A percentile compares a stretch with the other conserved stretches of the same genome.
phyloP scores from a whole-genome alignment of 2,888 invertebrate genomes.

The Pegoplata infirma region DNA sequence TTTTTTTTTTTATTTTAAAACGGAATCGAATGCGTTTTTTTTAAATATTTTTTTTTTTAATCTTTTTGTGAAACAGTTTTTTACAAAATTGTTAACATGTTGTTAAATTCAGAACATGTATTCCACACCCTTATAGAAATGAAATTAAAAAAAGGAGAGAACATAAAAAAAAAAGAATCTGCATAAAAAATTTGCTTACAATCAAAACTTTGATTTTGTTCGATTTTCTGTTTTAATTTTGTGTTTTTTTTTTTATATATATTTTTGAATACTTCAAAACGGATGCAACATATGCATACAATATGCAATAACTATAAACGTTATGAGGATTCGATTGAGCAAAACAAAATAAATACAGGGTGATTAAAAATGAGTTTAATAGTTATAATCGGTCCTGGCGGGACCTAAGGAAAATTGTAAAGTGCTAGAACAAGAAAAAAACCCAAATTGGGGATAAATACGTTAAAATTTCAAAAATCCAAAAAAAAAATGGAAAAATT shows the following conservation, averaged over 20 bases:
- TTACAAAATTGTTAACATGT: conserved; percentile 60
- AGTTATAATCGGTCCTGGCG: too few relatives aligned
- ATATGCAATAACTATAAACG: conserved; percentile 36
- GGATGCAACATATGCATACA: conserved; percentile 39
- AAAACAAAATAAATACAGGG: too few relatives aligned
- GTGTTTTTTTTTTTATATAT: background rate
- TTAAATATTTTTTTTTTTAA: background rate
- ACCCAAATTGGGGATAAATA: too few relatives aligned
- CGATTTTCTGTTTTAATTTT: conserved; percentile 27
- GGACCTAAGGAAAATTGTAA: too few relatives aligned
- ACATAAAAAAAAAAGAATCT: conserved; percentile 6
- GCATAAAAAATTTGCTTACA: conserved; percentile 20
- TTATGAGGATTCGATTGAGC: conserved; percentile 5
- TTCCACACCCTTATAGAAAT: conserved; percentile 19
- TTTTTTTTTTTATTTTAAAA: conserved; percentile 2
- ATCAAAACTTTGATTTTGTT: conserved; percentile 58
- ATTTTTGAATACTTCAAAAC: conserved; percentile 4
- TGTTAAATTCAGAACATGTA: conserved; percentile 55
- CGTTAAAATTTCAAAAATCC: too few relatives aligned
- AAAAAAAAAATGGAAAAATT: too few relatives aligned
- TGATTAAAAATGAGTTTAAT: too few relatives aligned
- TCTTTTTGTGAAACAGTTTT: too few relatives aligned
- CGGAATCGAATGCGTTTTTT: conserved; percentile 41
- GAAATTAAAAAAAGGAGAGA: background rate
- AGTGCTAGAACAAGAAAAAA: too few relatives aligned